These are phyloP conservation scores for Pachyrhynchus sulphureomaculatus DNA, from an alignment of 1,140 invertebrate genomes.

Conservation along the genomic window DNA sequence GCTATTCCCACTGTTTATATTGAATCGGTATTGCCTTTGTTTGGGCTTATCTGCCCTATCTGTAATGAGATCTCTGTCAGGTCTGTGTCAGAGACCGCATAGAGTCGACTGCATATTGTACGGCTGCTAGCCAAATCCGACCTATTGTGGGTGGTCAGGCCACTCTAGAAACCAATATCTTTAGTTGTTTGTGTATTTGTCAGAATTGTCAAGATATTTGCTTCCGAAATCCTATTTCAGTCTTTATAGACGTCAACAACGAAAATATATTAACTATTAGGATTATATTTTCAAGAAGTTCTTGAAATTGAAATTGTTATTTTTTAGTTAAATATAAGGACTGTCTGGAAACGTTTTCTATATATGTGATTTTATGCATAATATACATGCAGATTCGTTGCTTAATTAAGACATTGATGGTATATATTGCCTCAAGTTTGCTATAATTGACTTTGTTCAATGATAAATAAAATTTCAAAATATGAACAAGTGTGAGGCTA, in stretches of 20 bases:
- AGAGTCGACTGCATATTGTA: constrained; percentile 27
- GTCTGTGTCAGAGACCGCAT: constrained; percentile 40
- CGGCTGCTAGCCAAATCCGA: constrained; percentile 8
- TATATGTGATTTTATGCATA: too few relatives aligned
- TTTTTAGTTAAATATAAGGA: too few relatives aligned
- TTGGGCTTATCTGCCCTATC: constrained; percentile 48
- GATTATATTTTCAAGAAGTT: too few relatives aligned
- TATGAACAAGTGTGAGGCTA: too few relatives aligned
- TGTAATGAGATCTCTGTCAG: constrained; percentile 50
- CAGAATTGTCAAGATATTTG: constrained; percentile 32
- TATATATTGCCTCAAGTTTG: too few relatives aligned
- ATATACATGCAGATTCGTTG: too few relatives aligned
- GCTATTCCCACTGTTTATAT: constrained; percentile 48
- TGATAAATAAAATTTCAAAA: too few relatives aligned
- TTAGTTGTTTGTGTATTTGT: constrained; percentile 23
- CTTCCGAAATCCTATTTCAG: constrained; percentile 29
- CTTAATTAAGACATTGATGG: too few relatives aligned
- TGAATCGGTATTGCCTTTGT: constrained; percentile 49
- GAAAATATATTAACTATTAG: too few relatives aligned
- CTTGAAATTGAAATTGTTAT: too few relatives aligned
- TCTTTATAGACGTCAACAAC: background rate
- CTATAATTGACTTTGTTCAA: too few relatives aligned
- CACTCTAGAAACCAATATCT: constrained; percentile 28
- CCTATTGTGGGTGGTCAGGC: constrained; percentile 37
- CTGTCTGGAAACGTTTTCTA: too few relatives aligned